Evolutionary conservation across 2,113 vertebrate genomes (phyloP).

Genomic region (Pantherophis guttatus): DNA sequence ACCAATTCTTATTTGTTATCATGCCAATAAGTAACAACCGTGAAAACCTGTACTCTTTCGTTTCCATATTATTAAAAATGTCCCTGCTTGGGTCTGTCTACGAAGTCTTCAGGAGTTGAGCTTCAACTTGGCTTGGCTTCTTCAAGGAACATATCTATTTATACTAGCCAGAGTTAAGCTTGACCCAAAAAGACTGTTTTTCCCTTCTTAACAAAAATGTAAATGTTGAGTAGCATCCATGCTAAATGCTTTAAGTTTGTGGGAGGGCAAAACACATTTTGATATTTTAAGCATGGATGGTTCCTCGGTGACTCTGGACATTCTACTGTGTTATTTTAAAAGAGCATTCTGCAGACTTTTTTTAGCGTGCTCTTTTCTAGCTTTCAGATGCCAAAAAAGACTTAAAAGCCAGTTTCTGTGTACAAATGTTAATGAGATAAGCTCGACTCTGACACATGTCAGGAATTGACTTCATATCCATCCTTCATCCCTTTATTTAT

Average conservation of each 20-base stretch:
- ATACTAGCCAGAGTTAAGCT: neutral
- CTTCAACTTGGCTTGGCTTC: neutral
- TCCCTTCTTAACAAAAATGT: neutral
- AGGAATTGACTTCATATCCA: neutral
- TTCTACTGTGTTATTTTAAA: neutral
- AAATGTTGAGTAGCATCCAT: neutral
- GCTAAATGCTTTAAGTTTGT: neutral
- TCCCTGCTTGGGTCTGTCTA: neutral
- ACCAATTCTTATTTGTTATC: neutral
- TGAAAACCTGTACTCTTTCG: neutral
- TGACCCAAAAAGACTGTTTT: neutral
- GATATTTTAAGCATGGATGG: neutral
- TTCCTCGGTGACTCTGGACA: neutral
- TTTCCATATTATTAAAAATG: neutral
- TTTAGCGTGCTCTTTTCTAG: neutral
- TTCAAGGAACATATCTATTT: neutral
- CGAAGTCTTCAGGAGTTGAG: neutral
- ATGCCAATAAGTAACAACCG: neutral
- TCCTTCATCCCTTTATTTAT: neutral
- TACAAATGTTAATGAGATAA: neutral
- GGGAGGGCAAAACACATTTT: neutral
- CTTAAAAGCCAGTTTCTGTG: neutral
- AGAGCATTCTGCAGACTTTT: neutral
- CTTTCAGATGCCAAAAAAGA: neutral
- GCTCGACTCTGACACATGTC: neutral